Percentiles rank a stretch among this genome's conserved stretches.
These are phyloP conservation scores for Rhyacophila brunnea DNA, from an alignment of 1,140 invertebrate genomes.

Conservation along the genomic window DNA sequence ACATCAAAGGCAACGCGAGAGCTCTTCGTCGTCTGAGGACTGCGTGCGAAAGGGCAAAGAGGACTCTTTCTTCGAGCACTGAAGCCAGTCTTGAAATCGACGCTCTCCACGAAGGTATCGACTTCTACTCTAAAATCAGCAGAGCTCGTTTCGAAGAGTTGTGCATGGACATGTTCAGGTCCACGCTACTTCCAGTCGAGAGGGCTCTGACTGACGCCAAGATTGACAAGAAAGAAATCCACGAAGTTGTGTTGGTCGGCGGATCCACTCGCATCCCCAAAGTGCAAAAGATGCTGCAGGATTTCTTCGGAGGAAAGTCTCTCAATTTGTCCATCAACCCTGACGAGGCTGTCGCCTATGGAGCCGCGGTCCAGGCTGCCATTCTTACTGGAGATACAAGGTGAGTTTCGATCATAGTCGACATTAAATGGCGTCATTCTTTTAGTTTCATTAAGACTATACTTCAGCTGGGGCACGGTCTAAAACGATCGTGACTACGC, in stretches of 20 bases:
- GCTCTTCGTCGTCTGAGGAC: slow-evolving; percentile 75
- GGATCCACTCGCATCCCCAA: slow-evolving; percentile 68
- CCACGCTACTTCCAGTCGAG: slow-evolving; percentile 70
- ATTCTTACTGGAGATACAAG: slow-evolving; percentile 64
- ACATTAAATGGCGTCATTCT: no score
- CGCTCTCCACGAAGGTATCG: slow-evolving; percentile 73
- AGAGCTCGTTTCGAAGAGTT: slow-evolving; percentile 86
- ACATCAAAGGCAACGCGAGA: slow-evolving; percentile 71
- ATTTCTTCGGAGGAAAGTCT: slow-evolving; percentile 64
- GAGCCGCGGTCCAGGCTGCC: slow-evolving; percentile 75
- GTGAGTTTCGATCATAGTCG: slow-evolving; percentile 9
- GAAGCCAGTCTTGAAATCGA: slow-evolving; percentile 74
- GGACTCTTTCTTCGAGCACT: slow-evolving; percentile 65
- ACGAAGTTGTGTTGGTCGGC: slow-evolving; percentile 66
- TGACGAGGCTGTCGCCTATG: slow-evolving; percentile 75
- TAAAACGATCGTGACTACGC: no score
- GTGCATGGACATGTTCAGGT: slow-evolving; percentile 76
- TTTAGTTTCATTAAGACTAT: no score
- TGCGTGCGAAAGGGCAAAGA: slow-evolving; percentile 71
- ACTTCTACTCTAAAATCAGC: slow-evolving; percentile 84
- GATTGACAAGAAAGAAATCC: slow-evolving; percentile 67
- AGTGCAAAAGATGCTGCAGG: slow-evolving; percentile 64
- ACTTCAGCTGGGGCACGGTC: no score
- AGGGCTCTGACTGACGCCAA: slow-evolving; percentile 73
- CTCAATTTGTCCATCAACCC: slow-evolving; percentile 75